Evolutionary conservation across 2,888 invertebrate genomes (phyloP).

Genomic region (Taphrorychus bicolor): DNA sequence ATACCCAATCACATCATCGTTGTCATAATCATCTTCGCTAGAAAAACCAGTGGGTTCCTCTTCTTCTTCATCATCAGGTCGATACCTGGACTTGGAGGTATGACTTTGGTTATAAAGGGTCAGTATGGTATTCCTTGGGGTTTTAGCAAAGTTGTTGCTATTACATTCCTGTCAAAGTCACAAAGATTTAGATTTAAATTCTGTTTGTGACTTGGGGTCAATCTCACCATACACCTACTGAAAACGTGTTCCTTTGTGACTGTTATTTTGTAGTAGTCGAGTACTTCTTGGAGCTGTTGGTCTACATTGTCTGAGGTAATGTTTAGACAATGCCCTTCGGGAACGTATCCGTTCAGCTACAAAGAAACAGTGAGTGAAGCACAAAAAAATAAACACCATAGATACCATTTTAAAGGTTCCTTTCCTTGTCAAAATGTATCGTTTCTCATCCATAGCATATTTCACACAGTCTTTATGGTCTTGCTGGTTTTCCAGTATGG

Average conservation of each 20-base stretch:
- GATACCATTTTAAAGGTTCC: conserved; percentile 59
- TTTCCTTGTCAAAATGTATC: conserved; percentile 67
- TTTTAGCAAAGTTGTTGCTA: conserved; percentile 59
- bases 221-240: conserved; percentile 73
- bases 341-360: conserved; percentile 62
- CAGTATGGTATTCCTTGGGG: conserved; percentile 58
- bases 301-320: conserved; percentile 64
- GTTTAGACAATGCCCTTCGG: conserved; percentile 66
- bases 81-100: neutral
- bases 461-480: conserved; percentile 64
- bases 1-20: conserved; percentile 21
- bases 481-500: conserved; percentile 61
- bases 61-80: conserved; percentile 46
- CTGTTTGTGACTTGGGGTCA: neutral
- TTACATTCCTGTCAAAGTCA: conserved; percentile 61
- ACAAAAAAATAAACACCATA: no score
- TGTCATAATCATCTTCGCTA: conserved; percentile 54
- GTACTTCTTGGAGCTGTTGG: conserved; percentile 72
- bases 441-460: conserved; percentile 62
- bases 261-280: conserved; percentile 70
- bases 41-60: conserved; percentile 57
- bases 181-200: neutral
- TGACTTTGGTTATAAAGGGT: conserved; percentile 49
- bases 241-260: conserved; percentile 72
- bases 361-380: conserved; percentile 34